Percentiles rank a stretch among this genome's conserved stretches.
Evolutionary conservation across 2,888 invertebrate genomes (phyloP).

Genomic region (Crocallis elinguaria): DNA sequence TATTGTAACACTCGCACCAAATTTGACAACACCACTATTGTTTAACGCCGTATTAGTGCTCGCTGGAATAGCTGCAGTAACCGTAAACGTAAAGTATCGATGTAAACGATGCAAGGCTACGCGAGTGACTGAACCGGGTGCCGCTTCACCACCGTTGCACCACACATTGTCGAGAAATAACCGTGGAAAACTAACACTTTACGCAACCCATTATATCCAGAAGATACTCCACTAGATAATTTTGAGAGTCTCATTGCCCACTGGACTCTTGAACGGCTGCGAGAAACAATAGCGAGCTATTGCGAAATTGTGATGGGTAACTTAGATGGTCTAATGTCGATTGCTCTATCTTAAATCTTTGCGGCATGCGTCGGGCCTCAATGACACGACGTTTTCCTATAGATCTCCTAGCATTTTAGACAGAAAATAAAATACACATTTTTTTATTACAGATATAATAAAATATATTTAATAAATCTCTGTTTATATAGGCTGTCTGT

Average conservation of each 20-base stretch:
- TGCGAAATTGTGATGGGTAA: constrained; percentile 39
- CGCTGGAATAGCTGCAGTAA: constrained; percentile 3
- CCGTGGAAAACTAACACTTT: constrained; percentile 77
- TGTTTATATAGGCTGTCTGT: no score
- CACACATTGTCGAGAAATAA: constrained; percentile 74
- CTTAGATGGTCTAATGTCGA: constrained; percentile 29
- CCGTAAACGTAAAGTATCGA: constrained; percentile 19
- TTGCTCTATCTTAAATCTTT: constrained; percentile 27
- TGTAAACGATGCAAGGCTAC: constrained; percentile 65
- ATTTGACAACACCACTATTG: constrained; percentile 4
- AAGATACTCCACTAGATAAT: constrained; percentile 72
- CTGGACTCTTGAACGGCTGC: constrained; percentile 46
- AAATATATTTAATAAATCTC: no score
- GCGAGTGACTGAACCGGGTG: constrained; percentile 69
- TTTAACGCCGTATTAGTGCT: constrained; percentile 1
- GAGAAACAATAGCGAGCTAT: constrained; percentile 50
- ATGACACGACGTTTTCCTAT: background rate
- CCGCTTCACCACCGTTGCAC: constrained; percentile 73
- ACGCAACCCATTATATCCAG: constrained; percentile 77
- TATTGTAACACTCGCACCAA: constrained; percentile 11
- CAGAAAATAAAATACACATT: no score
- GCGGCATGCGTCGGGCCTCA: constrained; percentile 1
- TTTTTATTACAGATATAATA: no score
- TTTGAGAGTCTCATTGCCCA: constrained; percentile 62
- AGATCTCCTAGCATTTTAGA: no score